Conservation (phyloP, 2,888 invertebrate genomes). For the Hypomecis atomaria region DNA sequence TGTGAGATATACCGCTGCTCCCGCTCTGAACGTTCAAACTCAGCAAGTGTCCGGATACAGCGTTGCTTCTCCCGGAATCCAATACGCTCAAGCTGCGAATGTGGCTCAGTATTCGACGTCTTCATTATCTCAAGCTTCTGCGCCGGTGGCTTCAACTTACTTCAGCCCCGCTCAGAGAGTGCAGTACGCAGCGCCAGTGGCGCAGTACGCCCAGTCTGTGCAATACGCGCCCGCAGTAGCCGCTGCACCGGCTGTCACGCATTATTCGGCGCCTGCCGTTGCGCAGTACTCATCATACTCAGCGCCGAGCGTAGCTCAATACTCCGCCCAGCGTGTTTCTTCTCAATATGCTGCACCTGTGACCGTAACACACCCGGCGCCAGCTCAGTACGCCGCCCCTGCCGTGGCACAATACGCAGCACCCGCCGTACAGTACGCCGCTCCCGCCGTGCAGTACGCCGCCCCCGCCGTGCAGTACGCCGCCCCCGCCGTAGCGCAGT, state of each 20-base stretch:
- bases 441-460: constrained; percentile 56
- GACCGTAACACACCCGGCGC: constrained; percentile 52
- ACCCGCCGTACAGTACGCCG: constrained; percentile 46
- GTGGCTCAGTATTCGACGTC: constrained; percentile 49
- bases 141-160: constrained; percentile 50
- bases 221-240: constrained; percentile 36
- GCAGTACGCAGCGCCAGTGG: constrained; percentile 33
- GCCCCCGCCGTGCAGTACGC: constrained; percentile 54
- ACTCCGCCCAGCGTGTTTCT: constrained; percentile 45
- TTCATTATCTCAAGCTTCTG: constrained; percentile 45
- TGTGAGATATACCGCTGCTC: constrained; percentile 65
- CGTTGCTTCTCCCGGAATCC: constrained; percentile 51
- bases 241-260: constrained; percentile 32
- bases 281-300: constrained; percentile 57
- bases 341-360: constrained; percentile 50
- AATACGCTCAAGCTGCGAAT: constrained; percentile 55
- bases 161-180: constrained; percentile 44
- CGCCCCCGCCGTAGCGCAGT: constrained; percentile 43
- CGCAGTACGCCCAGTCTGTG: constrained; percentile 36
- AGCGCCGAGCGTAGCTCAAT: constrained; percentile 50
- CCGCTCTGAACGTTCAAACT: constrained; percentile 61
- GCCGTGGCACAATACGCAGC: constrained; percentile 46
- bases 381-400: constrained; percentile 52
- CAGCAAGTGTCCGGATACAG: constrained; percentile 48
- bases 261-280: constrained; percentile 47